A percentile compares a stretch with the other conserved stretches of the same genome.
These are phyloP conservation scores for Crotalus horridus DNA, from an alignment of 2,113 vertebrate species.

Conservation along the genomic window DNA sequence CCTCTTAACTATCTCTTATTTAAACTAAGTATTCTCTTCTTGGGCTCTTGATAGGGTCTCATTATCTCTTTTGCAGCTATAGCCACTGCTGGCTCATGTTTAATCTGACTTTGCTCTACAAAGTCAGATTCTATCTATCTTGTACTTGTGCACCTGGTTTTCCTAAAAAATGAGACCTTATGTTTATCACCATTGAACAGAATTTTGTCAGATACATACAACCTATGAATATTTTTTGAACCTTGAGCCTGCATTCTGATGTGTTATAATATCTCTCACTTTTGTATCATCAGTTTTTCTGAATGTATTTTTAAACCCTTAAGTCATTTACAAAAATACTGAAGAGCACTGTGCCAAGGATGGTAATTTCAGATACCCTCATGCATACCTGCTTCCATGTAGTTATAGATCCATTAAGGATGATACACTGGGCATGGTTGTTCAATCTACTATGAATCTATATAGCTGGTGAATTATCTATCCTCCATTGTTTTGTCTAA, in stretches of 20 bases:
- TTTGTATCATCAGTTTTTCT: not conserved
- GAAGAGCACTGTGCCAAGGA: not conserved
- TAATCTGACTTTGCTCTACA: not conserved
- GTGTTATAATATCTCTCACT: not conserved
- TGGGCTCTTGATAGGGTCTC: not conserved
- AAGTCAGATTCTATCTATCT: not conserved
- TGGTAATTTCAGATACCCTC: not conserved
- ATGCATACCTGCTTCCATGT: not conserved
- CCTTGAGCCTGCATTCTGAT: not conserved
- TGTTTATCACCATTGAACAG: not conserved
- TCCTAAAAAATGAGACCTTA: not conserved
- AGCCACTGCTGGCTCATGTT: not conserved
- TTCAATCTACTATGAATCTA: not conserved
- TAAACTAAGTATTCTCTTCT: not conserved
- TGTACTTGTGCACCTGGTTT: not conserved
- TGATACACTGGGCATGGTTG: not conserved
- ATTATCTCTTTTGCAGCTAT: not conserved
- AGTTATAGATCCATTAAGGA: not conserved
- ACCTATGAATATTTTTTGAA: not conserved
- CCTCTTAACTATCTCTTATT: not conserved
- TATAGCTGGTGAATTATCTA: not conserved
- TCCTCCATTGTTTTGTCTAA: not conserved
- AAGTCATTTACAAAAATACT: not conserved
- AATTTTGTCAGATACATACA: not conserved
- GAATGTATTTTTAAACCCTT: not conserved